A percentile compares a stretch with the other conserved stretches of the same genome.
Evolutionary conservation across 2,888 invertebrate species (phyloP).

Genomic region (Helicoverpa assulta): DNA sequence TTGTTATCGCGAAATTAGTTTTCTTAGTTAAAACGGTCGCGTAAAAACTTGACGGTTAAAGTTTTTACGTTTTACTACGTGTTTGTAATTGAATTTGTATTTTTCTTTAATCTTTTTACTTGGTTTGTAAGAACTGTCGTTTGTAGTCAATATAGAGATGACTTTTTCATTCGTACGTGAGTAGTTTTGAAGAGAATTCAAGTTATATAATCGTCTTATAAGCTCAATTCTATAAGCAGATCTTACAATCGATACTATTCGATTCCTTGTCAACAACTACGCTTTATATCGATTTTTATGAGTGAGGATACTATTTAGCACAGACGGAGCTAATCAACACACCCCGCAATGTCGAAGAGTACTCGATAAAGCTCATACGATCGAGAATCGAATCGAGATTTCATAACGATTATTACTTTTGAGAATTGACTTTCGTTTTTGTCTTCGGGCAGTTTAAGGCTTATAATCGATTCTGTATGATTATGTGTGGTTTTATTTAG

Average conservation of each 20-base stretch:
- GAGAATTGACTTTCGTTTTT: constrained; percentile 61
- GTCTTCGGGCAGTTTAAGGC: constrained; percentile 59
- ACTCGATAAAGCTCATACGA: constrained; percentile 53
- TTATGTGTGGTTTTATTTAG: constrained; percentile 61
- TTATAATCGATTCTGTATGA: constrained; percentile 61
- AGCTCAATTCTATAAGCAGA: not conserved
- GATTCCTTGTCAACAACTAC: not conserved
- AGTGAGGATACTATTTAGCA: constrained; percentile 30
- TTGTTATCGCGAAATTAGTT: constrained; percentile 63
- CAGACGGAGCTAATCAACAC: constrained; percentile 56
- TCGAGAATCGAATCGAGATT: constrained; percentile 54
- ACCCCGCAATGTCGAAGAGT: constrained; percentile 21
- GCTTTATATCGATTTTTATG: not conserved
- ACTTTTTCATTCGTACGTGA: not conserved
- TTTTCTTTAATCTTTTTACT: constrained; percentile 9
- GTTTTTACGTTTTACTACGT: constrained; percentile 28
- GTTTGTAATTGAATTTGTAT: constrained; percentile 35
- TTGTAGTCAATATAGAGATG: too few relatives aligned
- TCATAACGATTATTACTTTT: constrained; percentile 64
- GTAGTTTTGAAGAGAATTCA: too few relatives aligned
- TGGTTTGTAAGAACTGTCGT: not conserved
- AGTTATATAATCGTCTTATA: not conserved
- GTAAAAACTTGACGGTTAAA: constrained; percentile 31
- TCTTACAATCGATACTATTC: not conserved
- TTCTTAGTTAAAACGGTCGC: constrained; percentile 39